Base-by-base conservation (phyloP, 2,113 vertebrate species). In the Laticauda colubrina region DNA sequence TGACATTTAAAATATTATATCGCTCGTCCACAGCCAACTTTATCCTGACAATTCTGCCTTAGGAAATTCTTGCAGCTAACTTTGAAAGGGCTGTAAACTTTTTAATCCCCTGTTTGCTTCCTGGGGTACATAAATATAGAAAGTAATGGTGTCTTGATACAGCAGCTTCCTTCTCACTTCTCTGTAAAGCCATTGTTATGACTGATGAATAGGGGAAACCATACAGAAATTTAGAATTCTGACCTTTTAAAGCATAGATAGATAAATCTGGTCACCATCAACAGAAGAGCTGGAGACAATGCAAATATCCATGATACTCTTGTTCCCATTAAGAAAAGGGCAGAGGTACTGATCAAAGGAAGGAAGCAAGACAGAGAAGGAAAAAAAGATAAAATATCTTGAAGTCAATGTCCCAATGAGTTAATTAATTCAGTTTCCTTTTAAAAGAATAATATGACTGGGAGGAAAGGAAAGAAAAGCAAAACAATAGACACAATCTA, bases 1-100 rank as follows among this genome's bases (percentile, higher is more conserved):
- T 89, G 90, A 59, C 89, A 55, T 93, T 94, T 93, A 10, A 95
- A 95, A 94, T 89, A 4, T 7, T 91, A 0, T 93, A 29, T 90
- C 87, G 85, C 34, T 95, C 92, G 56, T 92, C 21, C 29, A 93
- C 88, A 91, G 59, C n/a, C 92, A 87, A n/a, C 94, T 29, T 2
- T 9, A 9, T 20, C 5, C 34, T 94, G 24, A 5, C 4, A 85
- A 10, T 87, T 90, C 51, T 85, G 93, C 91, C 61, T 48, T n/a
- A 34, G 9, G 88, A 87, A 43, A 94, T 1, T 51, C 94, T 89
- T 91, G 7, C n/a, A 89, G 18, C 1, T 92, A 90, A 93, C 8
- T 64, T 5, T 93, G 88, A 94, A 95, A 90, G 0, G 0, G 3
- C 0, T 29, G 29, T 54, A 93, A 93, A 93, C 3, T 24, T 95